These are phyloP conservation scores for Thysanoteuthis rhombus DNA, from an alignment of 2,888 invertebrate species.

Conservation along the genomic window DNA sequence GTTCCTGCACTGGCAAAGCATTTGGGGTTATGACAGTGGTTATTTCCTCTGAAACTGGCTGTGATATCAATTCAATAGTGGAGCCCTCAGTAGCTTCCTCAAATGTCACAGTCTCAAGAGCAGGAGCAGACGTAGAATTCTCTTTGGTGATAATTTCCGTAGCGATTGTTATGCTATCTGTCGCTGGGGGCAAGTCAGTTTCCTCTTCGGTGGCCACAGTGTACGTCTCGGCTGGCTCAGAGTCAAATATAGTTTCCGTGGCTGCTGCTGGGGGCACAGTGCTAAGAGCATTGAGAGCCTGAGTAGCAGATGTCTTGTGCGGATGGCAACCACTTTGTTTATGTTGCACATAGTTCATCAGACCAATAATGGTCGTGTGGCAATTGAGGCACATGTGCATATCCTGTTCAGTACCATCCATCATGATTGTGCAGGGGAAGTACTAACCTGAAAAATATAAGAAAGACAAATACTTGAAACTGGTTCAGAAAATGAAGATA, in stretches of 20 bases:
- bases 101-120: neutral
- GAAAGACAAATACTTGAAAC: too few relatives aligned
- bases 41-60: neutral
- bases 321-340: constrained; percentile 77
- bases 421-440: constrained; percentile 1
- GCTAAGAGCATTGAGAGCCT: constrained; percentile 15
- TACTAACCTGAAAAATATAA: constrained; percentile 1
- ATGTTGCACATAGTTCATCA: constrained; percentile 87
- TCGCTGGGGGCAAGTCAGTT: neutral
- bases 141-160: neutral
- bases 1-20: neutral
- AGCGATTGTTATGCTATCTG: neutral
- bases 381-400: constrained; percentile 89
- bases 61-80: neutral
- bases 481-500: neutral
- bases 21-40: neutral
- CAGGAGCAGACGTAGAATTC: neutral
- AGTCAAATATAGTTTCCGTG: neutral
- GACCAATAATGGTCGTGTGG: constrained; percentile 81
- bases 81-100: neutral
- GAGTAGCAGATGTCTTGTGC: constrained; percentile 36
- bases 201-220: neutral
- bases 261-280: neutral
- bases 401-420: constrained; percentile 75
- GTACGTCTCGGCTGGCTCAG: neutral